Conservation (phyloP, 2,888 invertebrate genomes). For the Panzeria rudis region DNA sequence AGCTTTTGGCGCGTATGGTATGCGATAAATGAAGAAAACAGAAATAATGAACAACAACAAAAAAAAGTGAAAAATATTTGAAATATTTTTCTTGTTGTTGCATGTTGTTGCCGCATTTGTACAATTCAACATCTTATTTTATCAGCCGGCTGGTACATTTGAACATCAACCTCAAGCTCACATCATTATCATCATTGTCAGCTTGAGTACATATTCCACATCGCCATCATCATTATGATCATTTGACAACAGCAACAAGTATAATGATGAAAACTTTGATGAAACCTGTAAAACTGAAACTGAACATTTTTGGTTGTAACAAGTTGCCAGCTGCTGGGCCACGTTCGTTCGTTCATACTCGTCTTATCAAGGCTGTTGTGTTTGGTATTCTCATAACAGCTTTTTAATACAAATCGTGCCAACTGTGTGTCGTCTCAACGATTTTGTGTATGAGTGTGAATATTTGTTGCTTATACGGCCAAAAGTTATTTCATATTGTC, state of each 20-base stretch:
- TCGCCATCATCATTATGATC: constrained; percentile 28
- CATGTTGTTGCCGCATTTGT: constrained; percentile 72
- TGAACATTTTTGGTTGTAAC: constrained; percentile 72
- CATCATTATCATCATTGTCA: constrained; percentile 13
- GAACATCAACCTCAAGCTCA: constrained; percentile 27
- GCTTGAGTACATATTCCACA: constrained; percentile 24
- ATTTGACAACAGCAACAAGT: constrained; percentile 66
- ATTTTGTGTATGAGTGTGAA: constrained; percentile 10
- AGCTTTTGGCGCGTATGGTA: constrained; percentile 63
- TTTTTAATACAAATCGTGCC: constrained; percentile 57
- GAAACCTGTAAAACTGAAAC: constrained; percentile 67
- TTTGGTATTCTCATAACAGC: constrained; percentile 33
- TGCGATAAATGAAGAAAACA: constrained; percentile 66
- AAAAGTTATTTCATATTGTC: constrained; percentile 69
- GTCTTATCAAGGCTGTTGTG: constrained; percentile 46
- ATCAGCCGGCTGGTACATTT: constrained; percentile 59
- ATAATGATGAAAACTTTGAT: constrained; percentile 49
- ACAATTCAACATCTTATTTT: constrained; percentile 73
- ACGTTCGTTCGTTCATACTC: constrained; percentile 40
- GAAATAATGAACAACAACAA: constrained; percentile 20
- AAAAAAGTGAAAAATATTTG: constrained; percentile 39
- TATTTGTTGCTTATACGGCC: constrained; percentile 56
- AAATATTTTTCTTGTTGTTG: constrained; percentile 61
- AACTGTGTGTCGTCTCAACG: background rate
- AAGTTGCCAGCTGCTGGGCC: constrained; percentile 65